These are phyloP conservation scores for Acronicta leporina DNA, from an alignment of 2,888 invertebrate genomes.

Conservation along the genomic window DNA sequence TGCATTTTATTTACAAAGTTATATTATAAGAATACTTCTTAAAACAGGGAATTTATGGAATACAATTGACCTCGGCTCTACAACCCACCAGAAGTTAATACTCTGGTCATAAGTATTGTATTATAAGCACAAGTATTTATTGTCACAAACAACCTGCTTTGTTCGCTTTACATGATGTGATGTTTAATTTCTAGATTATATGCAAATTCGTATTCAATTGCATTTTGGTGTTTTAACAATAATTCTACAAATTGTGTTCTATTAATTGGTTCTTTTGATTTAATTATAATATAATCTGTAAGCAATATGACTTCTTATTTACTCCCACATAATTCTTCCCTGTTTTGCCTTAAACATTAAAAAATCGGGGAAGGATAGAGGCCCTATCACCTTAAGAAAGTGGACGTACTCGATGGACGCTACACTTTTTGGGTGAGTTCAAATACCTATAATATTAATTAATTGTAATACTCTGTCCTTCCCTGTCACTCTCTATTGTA, in stretches of 20 bases:
- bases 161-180: conserved; percentile 44
- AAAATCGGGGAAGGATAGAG: conserved; percentile 86
- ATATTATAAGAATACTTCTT: conserved; percentile 13
- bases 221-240: conserved; percentile 46
- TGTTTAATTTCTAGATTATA: conserved; percentile 39
- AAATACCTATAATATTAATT: conserved; percentile 66
- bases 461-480: conserved; percentile 89
- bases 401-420: conserved; percentile 77
- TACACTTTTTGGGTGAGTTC: conserved; percentile 87
- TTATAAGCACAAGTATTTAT: conserved; percentile 50
- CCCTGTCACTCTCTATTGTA: conserved; percentile 77
- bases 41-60: conserved; percentile 42
- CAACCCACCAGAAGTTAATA: conserved; percentile 42
- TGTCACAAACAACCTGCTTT: conserved; percentile 50
- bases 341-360: conserved; percentile 57
- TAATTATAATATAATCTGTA: conserved; percentile 75
- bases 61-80: conserved; percentile 22
- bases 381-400: conserved; percentile 84
- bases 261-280: conserved; percentile 68
- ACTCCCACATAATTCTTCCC: conserved; percentile 81
- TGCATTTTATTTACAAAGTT: neutral
- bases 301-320: conserved; percentile 64
- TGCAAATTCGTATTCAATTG: conserved; percentile 42
- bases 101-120: conserved; percentile 30
- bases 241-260: conserved; percentile 51